Base-by-base conservation (phyloP, 2,888 invertebrate species). In the Teinopalpus imperialis region DNA sequence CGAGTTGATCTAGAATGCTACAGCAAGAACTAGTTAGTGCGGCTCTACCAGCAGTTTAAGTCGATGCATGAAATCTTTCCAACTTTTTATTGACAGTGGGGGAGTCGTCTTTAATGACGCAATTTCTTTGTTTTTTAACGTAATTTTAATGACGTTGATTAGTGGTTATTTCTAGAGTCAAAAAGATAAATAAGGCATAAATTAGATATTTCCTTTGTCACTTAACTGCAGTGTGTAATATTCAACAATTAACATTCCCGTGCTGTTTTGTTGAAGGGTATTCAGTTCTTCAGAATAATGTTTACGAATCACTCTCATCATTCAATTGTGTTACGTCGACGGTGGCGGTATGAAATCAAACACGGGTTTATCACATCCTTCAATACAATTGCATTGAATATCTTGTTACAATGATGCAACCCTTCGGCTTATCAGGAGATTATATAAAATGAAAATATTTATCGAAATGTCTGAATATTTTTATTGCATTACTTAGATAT, bases 221-320 rank as follows among this genome's bases (percentile, higher is more conserved):
- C 20, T n/a, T n/a, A n/a, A 18, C 18, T 7, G 16, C 31, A 24
- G 13, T n/a, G 18, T 2, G 4, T n/a, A 10, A 24, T 29, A 39
- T 16, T 20, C 18, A 39, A 39, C 39, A 39, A 39, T 39, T 20
- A 29, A 39, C 27, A 39, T 37, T 37, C 36, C 26, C 36, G 18
- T 9, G 14, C 36, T 37, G 9, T 27, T 18, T 39, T 39, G 39
- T 29, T 5, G 20, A 8, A 39, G 20, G n/a, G n/a, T 8, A 10
- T 37, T 27, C 26, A 27, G 18, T 27, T n/a, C 18, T 37, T 37
- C 10, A 27, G 29, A 20, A 29, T 29, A 29, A 29, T 39, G 39
- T 39, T 39, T 12, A 10, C 10, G 18, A 26, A n/a, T 27, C 18
- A 18, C 12, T 37, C 21, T 39, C 20, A 24, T 27, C 26, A 39